phyloP scores from a whole-genome alignment of 2,888 invertebrate genomes.

The Deroplatys truncata region DNA sequence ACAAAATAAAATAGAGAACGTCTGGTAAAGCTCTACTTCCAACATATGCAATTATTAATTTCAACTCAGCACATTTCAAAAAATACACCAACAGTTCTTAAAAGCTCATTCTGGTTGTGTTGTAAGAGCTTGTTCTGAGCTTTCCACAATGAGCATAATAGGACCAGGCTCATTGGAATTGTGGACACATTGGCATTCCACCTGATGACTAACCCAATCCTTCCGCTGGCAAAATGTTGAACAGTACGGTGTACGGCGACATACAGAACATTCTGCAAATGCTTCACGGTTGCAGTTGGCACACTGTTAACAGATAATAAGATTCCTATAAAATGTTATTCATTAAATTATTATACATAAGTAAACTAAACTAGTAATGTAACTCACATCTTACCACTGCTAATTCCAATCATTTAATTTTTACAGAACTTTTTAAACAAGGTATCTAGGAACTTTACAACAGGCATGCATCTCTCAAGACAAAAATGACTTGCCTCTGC shows the following conservation, averaged over 20 bases:
- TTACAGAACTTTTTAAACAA: no score
- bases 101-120: neutral
- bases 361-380: no score
- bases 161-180: conserved; percentile 58
- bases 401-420: no score
- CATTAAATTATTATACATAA: no score
- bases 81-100: neutral
- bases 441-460: no score
- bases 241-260: conserved; percentile 82
- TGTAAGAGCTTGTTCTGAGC: conserved; percentile 40
- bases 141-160: conserved; percentile 83
- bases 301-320: conserved; percentile 55
- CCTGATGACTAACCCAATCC: conserved; percentile 84
- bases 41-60: neutral
- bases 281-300: conserved; percentile 87
- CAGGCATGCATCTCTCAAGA: no score
- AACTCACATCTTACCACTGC: no score
- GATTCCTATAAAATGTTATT: neutral
- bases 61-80: neutral
- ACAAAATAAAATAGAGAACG: neutral
- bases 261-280: conserved; percentile 80
- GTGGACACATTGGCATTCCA: conserved; percentile 65
- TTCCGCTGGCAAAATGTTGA: conserved; percentile 87
- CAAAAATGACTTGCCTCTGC: no score
- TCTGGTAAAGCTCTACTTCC: neutral